Evolutionary conservation across 1,140 invertebrate genomes (phyloP).

Genomic region (Bathynomus jamesi): DNA sequence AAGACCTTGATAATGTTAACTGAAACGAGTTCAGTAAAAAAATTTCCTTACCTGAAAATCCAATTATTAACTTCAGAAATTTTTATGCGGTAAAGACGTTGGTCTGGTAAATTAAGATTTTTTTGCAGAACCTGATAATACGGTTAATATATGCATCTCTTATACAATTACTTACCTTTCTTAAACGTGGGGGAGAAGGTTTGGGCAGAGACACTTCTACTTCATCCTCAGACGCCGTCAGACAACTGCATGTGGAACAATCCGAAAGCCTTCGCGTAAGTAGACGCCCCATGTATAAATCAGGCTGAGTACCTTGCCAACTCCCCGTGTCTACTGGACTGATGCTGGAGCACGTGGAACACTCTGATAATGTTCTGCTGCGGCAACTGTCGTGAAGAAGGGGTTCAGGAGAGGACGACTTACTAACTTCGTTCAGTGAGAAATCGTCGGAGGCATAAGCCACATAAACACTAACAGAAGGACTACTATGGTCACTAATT

Average conservation of each 20-base stretch:
- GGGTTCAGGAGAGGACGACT: background rate
- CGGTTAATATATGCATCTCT: too few species aligned
- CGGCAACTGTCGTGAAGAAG: background rate
- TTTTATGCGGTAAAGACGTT: too few species aligned
- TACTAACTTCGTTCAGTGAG: background rate
- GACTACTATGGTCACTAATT: background rate
- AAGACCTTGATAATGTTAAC: too few species aligned
- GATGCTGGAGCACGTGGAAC: background rate
- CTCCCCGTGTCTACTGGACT: background rate
- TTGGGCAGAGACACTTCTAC: background rate
- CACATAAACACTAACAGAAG: background rate
- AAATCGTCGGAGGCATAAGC: background rate
- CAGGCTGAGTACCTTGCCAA: background rate
- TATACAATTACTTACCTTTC: slow-evolving; percentile 1
- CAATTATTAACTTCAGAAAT: too few species aligned
- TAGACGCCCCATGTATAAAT: too few species aligned
- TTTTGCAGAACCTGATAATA: too few species aligned
- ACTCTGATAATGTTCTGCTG: background rate
- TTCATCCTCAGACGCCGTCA: background rate
- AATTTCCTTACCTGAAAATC: too few species aligned
- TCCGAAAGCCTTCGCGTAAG: background rate
- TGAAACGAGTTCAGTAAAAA: too few species aligned
- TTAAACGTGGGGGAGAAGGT: background rate
- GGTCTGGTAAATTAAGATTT: too few species aligned
- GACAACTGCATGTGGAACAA: background rate